Base-by-base conservation (phyloP, 2,888 invertebrate species). In the Hydrotaea diabolus region DNA sequence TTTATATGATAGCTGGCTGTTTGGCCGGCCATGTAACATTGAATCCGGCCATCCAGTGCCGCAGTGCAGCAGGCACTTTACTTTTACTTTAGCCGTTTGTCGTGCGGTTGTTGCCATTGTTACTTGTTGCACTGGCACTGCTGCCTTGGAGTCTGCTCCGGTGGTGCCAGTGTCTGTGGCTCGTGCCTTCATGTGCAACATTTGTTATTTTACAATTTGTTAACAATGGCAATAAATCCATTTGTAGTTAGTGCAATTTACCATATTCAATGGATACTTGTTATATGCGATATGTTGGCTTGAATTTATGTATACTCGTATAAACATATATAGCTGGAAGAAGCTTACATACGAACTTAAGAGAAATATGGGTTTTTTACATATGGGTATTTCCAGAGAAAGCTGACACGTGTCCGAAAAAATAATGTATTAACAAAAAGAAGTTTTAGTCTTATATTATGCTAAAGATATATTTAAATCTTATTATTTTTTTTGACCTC, bases 211-310 rank as follows among this genome's bases (percentile, higher is more conserved):
- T 86, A 88, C 87, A 88, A 88, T 87, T 87, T 88, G 87, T 87
- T 87, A 88, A 88, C 88, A 88, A 87, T 87, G 87, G 87, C 87
- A 86, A 87, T 88, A 87, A 88, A 88, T 88, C 87, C 87, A 88
- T 87, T 87, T 87, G 87, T 79, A 86, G 86, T 80, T 83, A 78
- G 75, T 66, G 87, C 81, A 87, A 86, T 87, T 87, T 87, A 87
- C 86, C 85, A 82, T 86, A 87, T 86, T 86, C 86, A 78, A 85
- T 86, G 80, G 85, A 83, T 84, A 77, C 77, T 84, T 82, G 59
- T 80, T 53, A 66, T 71, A 46, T 13, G 53, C 71, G n/a, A n/a
- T n/a, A n/a, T n/a, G n/a, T n/a, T n/a, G n/a, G n/a, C n/a, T n/a
- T n/a, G n/a, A n/a, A n/a, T n/a, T n/a, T n/a, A n/a, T n/a, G n/a